A percentile compares a stretch with the other conserved stretches of the same genome.
phyloP scores from a whole-genome alignment of 2,888 invertebrate genomes.

The Drosophila monieri region DNA sequence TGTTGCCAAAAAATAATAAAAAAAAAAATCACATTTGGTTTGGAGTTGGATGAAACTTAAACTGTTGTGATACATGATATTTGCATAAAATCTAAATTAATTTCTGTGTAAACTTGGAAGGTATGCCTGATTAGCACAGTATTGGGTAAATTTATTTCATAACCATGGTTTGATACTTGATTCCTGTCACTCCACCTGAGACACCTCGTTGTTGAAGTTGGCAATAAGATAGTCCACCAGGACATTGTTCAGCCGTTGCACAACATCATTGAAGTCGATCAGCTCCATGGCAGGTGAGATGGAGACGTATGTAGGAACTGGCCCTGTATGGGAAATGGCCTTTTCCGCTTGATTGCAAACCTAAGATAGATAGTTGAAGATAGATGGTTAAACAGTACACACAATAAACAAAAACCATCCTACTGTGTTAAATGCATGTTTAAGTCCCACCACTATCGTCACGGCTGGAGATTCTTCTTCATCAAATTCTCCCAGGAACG shows the following conservation, averaged over 20 bases:
- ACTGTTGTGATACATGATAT: background rate
- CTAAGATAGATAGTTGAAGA: constrained; percentile 12
- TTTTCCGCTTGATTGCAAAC: constrained; percentile 33
- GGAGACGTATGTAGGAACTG: constrained; percentile 18
- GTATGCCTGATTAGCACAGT: background rate
- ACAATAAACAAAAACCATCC: background rate
- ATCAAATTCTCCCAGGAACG: constrained; percentile 16
- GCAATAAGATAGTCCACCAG: constrained; percentile 48
- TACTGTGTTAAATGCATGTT: constrained; percentile 5
- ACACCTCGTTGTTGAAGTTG: constrained; percentile 6
- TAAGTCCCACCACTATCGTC: background rate
- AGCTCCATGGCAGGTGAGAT: constrained; percentile 55
- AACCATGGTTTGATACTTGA: background rate
- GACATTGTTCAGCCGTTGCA: constrained; percentile 38
- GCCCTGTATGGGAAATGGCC: constrained; percentile 23
- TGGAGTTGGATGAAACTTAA: background rate
- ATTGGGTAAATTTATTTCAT: background rate
- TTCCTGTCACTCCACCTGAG: background rate
- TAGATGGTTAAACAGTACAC: too few species aligned
- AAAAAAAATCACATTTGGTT: background rate
- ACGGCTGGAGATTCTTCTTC: constrained; percentile 12
- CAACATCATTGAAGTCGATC: constrained; percentile 27
- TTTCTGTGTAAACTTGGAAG: background rate
- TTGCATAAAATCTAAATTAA: constrained; percentile 1
- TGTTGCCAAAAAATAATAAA: background rate